Conservation (phyloP, 2,797 vertebrate species). For the Scomberomorus guttatus region DNA sequence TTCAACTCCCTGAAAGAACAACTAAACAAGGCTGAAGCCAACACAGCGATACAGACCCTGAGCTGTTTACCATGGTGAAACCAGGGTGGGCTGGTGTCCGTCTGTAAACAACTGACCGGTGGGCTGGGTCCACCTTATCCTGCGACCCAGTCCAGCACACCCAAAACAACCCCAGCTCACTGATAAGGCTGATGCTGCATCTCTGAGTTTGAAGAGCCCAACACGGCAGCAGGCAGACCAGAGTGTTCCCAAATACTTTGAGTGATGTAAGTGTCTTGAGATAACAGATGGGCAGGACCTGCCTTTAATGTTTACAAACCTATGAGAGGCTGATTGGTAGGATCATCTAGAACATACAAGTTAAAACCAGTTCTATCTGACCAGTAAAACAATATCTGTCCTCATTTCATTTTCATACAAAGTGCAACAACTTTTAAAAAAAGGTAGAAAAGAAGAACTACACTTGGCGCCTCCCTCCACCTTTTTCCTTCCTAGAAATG, state of each 20-base stretch:
- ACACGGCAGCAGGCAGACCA: neutral
- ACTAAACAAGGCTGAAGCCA: neutral
- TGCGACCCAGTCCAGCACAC: constrained; percentile 53
- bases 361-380: neutral
- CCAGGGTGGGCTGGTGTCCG: constrained; percentile 16
- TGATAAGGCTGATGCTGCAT: constrained; percentile 65
- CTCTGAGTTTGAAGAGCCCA: neutral
- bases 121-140: constrained; percentile 73
- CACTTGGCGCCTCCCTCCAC: neutral
- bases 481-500: neutral
- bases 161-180: constrained; percentile 47
- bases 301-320: neutral
- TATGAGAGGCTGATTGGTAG: neutral
- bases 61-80: neutral
- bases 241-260: neutral
- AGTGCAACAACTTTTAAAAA: neutral
- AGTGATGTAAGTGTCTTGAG: too few species aligned
- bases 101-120: constrained; percentile 50
- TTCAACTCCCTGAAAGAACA: neutral
- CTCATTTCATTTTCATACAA: neutral
- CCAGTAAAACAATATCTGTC: neutral
- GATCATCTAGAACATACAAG: neutral
- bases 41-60: neutral
- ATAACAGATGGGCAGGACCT: neutral
- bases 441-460: neutral